A percentile compares a stretch with the other conserved stretches of the same genome.
Conservation (phyloP, 2,888 invertebrate species). For the Xestoiulus laeticollis region DNA sequence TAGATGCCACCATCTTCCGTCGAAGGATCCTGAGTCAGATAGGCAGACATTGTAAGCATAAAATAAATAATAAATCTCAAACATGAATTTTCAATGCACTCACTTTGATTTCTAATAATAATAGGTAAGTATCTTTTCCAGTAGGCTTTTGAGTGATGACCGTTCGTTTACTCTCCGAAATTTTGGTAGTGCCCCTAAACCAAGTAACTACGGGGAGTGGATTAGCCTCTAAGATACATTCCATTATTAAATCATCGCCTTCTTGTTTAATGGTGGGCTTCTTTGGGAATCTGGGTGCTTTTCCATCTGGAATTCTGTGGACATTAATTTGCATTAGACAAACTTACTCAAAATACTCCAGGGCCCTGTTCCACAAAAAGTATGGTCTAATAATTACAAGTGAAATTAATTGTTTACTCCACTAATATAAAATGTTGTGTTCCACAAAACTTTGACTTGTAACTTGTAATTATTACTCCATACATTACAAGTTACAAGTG, state of each 20-base stretch:
- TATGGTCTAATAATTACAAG: too few species aligned
- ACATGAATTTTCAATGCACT: slow-evolving; percentile 49
- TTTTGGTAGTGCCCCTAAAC: slow-evolving; percentile 85
- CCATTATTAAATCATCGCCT: slow-evolving; percentile 92
- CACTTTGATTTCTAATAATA: slow-evolving; percentile 87
- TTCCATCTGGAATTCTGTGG: slow-evolving; percentile 91
- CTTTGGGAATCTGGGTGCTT: slow-evolving; percentile 95
- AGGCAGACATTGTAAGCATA: background rate
- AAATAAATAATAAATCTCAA: background rate
- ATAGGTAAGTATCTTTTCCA: slow-evolving; percentile 88
- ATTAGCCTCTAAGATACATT: slow-evolving; percentile 93
- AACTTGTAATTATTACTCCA: too few species aligned
- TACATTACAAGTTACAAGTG: background rate
- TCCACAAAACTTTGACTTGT: too few species aligned
- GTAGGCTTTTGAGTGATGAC: slow-evolving; percentile 90
- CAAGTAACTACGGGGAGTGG: slow-evolving; percentile 95
- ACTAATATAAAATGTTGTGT: too few species aligned
- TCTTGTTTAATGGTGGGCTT: slow-evolving; percentile 96
- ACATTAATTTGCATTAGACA: background rate
- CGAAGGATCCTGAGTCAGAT: slow-evolving; percentile 77
- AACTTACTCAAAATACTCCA: too few species aligned
- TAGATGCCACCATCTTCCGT: slow-evolving; percentile 98
- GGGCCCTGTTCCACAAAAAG: too few species aligned
- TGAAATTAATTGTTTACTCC: too few species aligned
- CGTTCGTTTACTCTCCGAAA: slow-evolving; percentile 84